A percentile compares a stretch with the other conserved stretches of the same genome.
Evolutionary conservation across 2,113 vertebrate species (phyloP).

Genomic region (Xenopus tropicalis): UCB_Xtro_10.0 CM004447.2:155780501-155781000

Average conservation of each 20-base stretch:
- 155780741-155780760: not conserved
- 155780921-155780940: not conserved
- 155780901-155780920: not conserved
- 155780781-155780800: not conserved
- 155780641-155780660: not conserved
- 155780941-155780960: not conserved
- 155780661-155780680: not conserved
- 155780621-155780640: not conserved
- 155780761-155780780: not conserved
- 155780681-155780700: not conserved
- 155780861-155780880: not conserved
- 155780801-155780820: conserved; percentile 4
- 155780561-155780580: too few relatives aligned
- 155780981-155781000: not conserved
- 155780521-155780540: too few relatives aligned
- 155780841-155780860: too few relatives aligned
- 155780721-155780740: conserved; percentile 9
- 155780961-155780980: not conserved
- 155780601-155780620: too few relatives aligned
- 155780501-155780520: too few relatives aligned
- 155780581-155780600: too few relatives aligned
- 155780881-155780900: not conserved
- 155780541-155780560: too few relatives aligned
- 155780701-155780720: not conserved
- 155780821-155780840: not conserved